These are phyloP conservation scores for Caenorhabditis becei DNA, from an alignment of 2,888 invertebrate species.

Conservation along the genomic window DNA sequence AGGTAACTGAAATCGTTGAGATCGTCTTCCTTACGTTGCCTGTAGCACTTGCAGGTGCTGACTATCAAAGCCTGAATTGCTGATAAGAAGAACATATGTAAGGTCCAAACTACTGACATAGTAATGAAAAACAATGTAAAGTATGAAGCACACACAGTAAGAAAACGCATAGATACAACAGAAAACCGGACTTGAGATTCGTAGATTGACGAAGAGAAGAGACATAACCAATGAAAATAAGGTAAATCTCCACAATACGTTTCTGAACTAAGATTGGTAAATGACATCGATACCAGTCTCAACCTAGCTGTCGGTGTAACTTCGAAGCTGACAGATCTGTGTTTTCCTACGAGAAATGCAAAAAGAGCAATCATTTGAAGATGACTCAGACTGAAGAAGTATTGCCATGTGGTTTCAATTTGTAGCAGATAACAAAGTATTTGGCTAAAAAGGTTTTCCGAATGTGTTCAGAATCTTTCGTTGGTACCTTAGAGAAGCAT, in stretches of 20 bases:
- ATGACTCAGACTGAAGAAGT: slow-evolving; percentile 31
- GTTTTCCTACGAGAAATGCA: slow-evolving; percentile 10
- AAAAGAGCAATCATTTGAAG: slow-evolving; percentile 10
- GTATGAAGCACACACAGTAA: not conserved
- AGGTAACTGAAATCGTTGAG: slow-evolving; percentile 23
- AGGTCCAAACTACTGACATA: slow-evolving; percentile 7
- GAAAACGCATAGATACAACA: slow-evolving; percentile 27
- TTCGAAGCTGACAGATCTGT: slow-evolving; percentile 25
- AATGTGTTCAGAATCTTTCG: not conserved
- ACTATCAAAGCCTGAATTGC: slow-evolving; percentile 25
- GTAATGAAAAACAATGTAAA: slow-evolving; percentile 11
- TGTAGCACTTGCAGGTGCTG: slow-evolving; percentile 19
- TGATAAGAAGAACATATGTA: not conserved
- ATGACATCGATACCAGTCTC: not conserved
- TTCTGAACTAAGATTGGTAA: slow-evolving; percentile 6
- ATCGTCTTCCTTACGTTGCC: slow-evolving; percentile 9
- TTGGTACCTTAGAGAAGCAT: slow-evolving; percentile 51
- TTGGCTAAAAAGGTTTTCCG: slow-evolving; percentile 29
- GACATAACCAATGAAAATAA: slow-evolving; percentile 20
- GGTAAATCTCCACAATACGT: not conserved
- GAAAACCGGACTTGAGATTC: slow-evolving; percentile 16
- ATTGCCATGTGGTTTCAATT: slow-evolving; percentile 46
- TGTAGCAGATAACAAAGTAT: slow-evolving; percentile 19
- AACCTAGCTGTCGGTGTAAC: slow-evolving; percentile 12
- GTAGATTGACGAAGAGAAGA: slow-evolving; percentile 35